Base-by-base conservation (phyloP, 2,888 invertebrate species). In the Spodoptera littoralis region DNA sequence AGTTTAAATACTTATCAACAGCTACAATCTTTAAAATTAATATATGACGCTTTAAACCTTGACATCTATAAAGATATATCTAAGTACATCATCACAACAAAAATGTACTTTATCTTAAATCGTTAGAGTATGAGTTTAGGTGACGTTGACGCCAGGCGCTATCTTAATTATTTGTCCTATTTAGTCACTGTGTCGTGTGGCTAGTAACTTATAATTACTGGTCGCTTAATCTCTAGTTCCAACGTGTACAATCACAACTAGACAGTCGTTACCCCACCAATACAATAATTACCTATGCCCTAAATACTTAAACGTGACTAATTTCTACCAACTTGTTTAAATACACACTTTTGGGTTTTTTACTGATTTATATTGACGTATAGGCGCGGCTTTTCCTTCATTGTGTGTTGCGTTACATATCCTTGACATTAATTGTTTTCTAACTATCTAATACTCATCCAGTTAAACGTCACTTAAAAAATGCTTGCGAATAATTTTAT, bases 121-220 rank as follows among this genome's bases (percentile, higher is more conserved):
- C 78, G 84, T 88, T 87, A 86, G 77, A 78, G 70, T 86, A 84
- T 84, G 9, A 9, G 36, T 85, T 77, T 81, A 72, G 80, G 36
- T 36, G 36, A 36, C 36, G 77, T 73, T 82, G 88, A 85, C 89
- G 88, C 82, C 83, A 75, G 65, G 60, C 79, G 49, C 81, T 88
- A 90, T 90, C 89, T 84, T 78, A 87, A 88, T 80, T 85, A 83
- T 84, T 83, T 81, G 84, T 83, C 80, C 85, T 80, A 84, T 88
- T 85, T 85, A 77, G 84, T 83, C 61, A 62, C 68, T 76, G 65
- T 68, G 74, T 71, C 64, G 62, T 63, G 65, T 76, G 63, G 70
- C 65, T 75, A 78, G 61, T 62, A 77, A 76, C 74, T 61, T 65
- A 66, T 71, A 54, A 70, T 73, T 76, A 77, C 65, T 63, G 60